Percentiles rank a stretch among this genome's conserved stretches.
Conservation (phyloP, 2,797 vertebrate species). For the Melanotaenia nigrans region DNA sequence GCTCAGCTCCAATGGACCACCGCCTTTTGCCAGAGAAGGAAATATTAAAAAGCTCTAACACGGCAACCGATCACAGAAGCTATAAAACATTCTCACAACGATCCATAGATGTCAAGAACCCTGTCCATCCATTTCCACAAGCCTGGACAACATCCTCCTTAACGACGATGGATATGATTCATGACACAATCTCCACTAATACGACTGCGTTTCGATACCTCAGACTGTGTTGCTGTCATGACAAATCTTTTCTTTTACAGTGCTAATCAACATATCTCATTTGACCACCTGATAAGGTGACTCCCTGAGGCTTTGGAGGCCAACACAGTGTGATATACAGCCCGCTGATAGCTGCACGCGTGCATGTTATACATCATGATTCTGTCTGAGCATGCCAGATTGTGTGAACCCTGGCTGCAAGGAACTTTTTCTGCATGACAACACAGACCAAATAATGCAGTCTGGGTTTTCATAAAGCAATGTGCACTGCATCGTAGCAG, state of each 20-base stretch:
- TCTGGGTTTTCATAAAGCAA: conserved; percentile 23
- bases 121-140: conserved; percentile 57
- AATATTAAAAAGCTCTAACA: conserved; percentile 74
- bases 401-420: conserved; percentile 34
- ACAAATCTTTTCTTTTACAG: conserved; percentile 62
- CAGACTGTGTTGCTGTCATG: conserved; percentile 49
- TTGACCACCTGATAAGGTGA: conserved; percentile 54
- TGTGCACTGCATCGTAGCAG: not conserved
- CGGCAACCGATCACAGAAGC: conserved; percentile 58
- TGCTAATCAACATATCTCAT: conserved; percentile 65
- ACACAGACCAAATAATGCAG: conserved; percentile 28
- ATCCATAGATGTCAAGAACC: conserved; percentile 76
- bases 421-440: conserved; percentile 41
- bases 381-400: conserved; percentile 30
- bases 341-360: conserved; percentile 27
- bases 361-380: conserved; percentile 28
- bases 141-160: conserved; percentile 63
- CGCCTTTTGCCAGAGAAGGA: conserved; percentile 70
- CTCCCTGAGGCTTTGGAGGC: conserved; percentile 33
- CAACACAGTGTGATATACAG: conserved; percentile 36
- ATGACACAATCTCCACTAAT: conserved; percentile 68
- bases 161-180: conserved; percentile 69
- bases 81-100: conserved; percentile 68
- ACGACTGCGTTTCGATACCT: conserved; percentile 48
- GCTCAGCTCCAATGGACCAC: conserved; percentile 66